Evolutionary conservation across 1,140 invertebrate genomes (phyloP).

Genomic region (Drosophila pallidifrons): DNA sequence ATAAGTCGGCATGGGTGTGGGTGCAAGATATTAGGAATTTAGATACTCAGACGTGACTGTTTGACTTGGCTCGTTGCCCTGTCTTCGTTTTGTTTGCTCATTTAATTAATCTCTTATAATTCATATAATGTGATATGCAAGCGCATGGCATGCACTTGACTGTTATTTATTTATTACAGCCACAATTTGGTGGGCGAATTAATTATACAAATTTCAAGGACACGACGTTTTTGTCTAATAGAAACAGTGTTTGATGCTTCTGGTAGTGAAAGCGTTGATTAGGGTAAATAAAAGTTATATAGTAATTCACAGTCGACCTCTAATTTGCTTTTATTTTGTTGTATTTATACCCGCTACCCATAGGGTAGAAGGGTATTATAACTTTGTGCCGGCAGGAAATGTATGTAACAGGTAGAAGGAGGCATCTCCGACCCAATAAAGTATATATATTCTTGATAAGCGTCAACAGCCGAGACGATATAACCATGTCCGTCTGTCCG

Average conservation of each 20-base stretch:
- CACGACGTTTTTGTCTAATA: slow-evolving; percentile 29
- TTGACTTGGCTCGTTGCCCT: slow-evolving; percentile 54
- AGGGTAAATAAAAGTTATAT: no score
- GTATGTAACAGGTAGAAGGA: no score
- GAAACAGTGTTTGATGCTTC: slow-evolving; percentile 9
- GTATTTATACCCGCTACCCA: no score
- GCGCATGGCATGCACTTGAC: slow-evolving; percentile 22
- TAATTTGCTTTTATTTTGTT: no score
- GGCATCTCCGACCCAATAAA: no score
- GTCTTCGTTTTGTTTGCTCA: slow-evolving; percentile 42
- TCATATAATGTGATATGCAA: slow-evolving; percentile 42
- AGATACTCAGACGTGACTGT: slow-evolving; percentile 39
- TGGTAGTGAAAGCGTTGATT: no score
- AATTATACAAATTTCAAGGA: slow-evolving; percentile 44
- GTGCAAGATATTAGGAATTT: slow-evolving; percentile 35
- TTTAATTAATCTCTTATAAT: slow-evolving; percentile 75
- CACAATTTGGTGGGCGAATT: slow-evolving; percentile 30
- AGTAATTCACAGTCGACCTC: no score
- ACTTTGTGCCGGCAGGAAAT: no score
- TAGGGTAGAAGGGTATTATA: no score
- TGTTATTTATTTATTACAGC: slow-evolving; percentile 38
- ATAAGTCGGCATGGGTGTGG: slow-evolving; percentile 51
- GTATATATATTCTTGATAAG: no score
- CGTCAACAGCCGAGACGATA: no score
- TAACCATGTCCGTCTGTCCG: no score